Evolutionary conservation across 2,113 vertebrate genomes (phyloP), one percentile per base, ranked within the genome.

Genomic region (Anolis sagrei): DNA sequence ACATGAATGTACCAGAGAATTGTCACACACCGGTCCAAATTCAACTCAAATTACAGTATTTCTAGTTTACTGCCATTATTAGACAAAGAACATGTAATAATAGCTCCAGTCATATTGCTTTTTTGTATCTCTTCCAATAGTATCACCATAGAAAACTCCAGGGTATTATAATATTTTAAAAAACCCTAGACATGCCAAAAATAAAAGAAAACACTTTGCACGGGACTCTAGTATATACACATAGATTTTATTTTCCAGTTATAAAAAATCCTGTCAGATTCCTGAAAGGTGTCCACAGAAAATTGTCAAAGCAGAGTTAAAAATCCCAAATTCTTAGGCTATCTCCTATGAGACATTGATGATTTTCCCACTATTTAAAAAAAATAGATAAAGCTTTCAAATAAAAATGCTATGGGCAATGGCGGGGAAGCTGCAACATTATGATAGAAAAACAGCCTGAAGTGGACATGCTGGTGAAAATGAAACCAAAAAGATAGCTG

Each of bases 151-250:
- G 4, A 58, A 58, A 58, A 58, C 54, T 58, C 54, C 54, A 13
- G 79, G 72, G 58, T 69, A 78, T 84, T 76, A 49, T 90, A 49
- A 70, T 62, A 69, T 88, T 82, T 34, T 34, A 87, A 90, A 79
- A 92, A 79, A 92, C 44, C 51, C 75, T 34, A 73, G 90, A 81
- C 81, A 87, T 69, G 76, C 85, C 79, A 83, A 86, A 64, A 78
- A 73, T 80, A 62, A 79, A 84, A 92, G 73, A 89, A 23, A 90
- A 90, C 81, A 77, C 75, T 81, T 48, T 79, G 82, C 54, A 62
- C 88, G 86, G 83, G 84, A 91, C 70, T 32, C 64, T 90, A 87
- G 92, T 94, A 91, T 21, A 80, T 75, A 48, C 66, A 44, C 39
- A 44, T 44, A 2, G 5, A 44, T 44, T 44, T 44, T 44, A 44